Percentiles rank a stretch among this genome's conserved stretches.
Conservation (phyloP, 2,797 vertebrate genomes). For the Tamandua tetradactyla region DNA sequence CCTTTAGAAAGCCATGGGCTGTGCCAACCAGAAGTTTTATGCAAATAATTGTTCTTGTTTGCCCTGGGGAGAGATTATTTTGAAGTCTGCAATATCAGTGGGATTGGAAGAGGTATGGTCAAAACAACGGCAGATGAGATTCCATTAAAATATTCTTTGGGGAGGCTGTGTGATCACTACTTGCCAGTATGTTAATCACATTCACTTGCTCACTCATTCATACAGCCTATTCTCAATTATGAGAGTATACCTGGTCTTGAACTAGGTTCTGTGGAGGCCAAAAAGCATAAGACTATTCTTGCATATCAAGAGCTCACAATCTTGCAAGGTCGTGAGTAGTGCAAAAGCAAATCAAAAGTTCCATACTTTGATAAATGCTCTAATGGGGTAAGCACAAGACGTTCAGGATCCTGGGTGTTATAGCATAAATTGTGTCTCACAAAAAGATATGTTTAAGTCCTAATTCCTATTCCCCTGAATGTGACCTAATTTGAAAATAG, state of each 20-base stretch:
- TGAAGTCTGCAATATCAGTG: conserved; percentile 74
- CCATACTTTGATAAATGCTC: background rate
- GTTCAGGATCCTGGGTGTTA: background rate
- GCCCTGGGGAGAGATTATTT: conserved; percentile 75
- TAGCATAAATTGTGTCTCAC: too few relatives aligned
- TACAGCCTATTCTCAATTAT: conserved; percentile 16
- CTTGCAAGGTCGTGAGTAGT: background rate
- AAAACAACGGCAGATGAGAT: conserved; percentile 65
- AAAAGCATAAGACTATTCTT: conserved; percentile 15
- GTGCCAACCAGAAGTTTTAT: conserved; percentile 65
- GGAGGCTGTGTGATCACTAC: conserved; percentile 38
- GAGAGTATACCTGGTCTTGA: background rate
- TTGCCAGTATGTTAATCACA: conserved; percentile 53
- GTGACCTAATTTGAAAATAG: too few relatives aligned
- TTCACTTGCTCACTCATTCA: background rate
- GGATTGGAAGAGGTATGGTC: conserved; percentile 70
- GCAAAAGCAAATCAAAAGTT: background rate
- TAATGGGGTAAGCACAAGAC: background rate
- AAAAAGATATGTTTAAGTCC: too few relatives aligned
- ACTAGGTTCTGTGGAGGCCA: background rate
- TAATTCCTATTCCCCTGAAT: too few relatives aligned
- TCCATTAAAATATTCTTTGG: conserved; percentile 74
- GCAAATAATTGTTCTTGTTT: conserved; percentile 73
- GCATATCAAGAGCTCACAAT: background rate
- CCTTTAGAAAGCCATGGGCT: conserved; percentile 57